Conservation (phyloP, 2,888 invertebrate species). For the Orgyia antiqua region DNA sequence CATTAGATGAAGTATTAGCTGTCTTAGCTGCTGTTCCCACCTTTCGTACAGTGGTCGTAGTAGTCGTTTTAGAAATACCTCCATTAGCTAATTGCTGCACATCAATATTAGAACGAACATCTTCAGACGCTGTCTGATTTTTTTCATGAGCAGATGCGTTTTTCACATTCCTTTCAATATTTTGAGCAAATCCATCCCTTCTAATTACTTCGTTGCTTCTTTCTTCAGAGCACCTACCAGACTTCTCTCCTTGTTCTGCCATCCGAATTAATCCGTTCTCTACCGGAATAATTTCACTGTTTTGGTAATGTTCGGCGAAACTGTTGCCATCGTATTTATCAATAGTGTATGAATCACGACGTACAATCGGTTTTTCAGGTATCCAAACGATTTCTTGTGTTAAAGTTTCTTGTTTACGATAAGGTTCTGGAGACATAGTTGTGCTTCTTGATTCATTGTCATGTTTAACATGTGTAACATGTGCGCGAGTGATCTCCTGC, state of each 20-base stretch:
- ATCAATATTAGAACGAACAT: slow-evolving; percentile 56
- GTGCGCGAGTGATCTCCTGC: slow-evolving; percentile 31
- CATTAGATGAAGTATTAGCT: slow-evolving; percentile 51
- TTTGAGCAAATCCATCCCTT: slow-evolving; percentile 55
- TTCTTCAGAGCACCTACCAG: slow-evolving; percentile 44
- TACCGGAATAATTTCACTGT: slow-evolving; percentile 55
- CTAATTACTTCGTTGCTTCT: slow-evolving; percentile 45
- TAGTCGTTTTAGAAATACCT: slow-evolving; percentile 59
- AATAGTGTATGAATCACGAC: slow-evolving; percentile 68
- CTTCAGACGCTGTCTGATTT: slow-evolving; percentile 49
- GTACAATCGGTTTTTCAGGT: slow-evolving; percentile 51
- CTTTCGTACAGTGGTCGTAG: slow-evolving; percentile 60
- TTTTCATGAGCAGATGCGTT: slow-evolving; percentile 55
- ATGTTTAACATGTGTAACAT: slow-evolving; percentile 55
- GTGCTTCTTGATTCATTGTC: slow-evolving; percentile 54
- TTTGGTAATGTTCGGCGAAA: slow-evolving; percentile 52
- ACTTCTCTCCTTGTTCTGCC: slow-evolving; percentile 50
- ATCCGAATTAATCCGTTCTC: slow-evolving; percentile 51
- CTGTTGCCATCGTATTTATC: slow-evolving; percentile 51
- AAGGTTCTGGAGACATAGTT: slow-evolving; percentile 59
- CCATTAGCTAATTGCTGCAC: slow-evolving; percentile 63
- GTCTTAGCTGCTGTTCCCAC: slow-evolving; percentile 59
- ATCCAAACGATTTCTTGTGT: slow-evolving; percentile 67
- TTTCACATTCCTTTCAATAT: slow-evolving; percentile 46
- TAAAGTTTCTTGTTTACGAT: slow-evolving; percentile 48